A percentile compares a stretch with the other conserved stretches of the same genome.
phyloP scores from a whole-genome alignment of 2,113 vertebrate genomes.

The Podarcis raffonei region DNA sequence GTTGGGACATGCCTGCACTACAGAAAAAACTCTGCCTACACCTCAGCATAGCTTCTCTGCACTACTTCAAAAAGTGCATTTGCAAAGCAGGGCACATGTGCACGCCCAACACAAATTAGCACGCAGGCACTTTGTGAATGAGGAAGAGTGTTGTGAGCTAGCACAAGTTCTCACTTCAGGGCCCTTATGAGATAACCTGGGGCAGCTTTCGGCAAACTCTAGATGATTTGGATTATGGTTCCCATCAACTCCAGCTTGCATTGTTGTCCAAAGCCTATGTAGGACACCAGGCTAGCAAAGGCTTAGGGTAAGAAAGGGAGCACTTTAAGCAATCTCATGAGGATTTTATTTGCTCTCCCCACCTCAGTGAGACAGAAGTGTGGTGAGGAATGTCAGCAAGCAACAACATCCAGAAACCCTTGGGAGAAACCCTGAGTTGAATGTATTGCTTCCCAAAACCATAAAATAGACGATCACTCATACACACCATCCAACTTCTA shows the following conservation, averaged over 20 bases:
- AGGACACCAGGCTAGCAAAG: too few species aligned
- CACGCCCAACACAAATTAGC: neutral
- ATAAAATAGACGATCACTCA: neutral
- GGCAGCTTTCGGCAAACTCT: too few species aligned
- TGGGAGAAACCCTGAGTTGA: neutral
- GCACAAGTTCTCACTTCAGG: neutral
- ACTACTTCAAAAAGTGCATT: neutral
- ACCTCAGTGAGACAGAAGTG: neutral
- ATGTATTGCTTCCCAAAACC: neutral
- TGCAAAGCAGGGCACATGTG: neutral
- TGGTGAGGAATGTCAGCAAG: neutral
- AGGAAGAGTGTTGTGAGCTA: neutral
- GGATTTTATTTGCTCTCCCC: too few species aligned
- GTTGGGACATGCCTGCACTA: neutral
- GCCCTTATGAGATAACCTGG: neutral
- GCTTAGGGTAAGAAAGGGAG: too few species aligned
- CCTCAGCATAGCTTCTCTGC: neutral
- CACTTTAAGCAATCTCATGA: neutral
- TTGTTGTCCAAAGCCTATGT: too few species aligned
- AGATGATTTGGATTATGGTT: too few species aligned
- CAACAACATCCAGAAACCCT: neutral
- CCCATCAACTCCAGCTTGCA: too few species aligned
- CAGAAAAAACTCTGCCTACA: neutral
- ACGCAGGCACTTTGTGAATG: neutral
- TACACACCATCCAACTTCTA: neutral